phyloP scores from a whole-genome alignment of 92 coral and sea anemone species.

The Diadumene lineata region DNA sequence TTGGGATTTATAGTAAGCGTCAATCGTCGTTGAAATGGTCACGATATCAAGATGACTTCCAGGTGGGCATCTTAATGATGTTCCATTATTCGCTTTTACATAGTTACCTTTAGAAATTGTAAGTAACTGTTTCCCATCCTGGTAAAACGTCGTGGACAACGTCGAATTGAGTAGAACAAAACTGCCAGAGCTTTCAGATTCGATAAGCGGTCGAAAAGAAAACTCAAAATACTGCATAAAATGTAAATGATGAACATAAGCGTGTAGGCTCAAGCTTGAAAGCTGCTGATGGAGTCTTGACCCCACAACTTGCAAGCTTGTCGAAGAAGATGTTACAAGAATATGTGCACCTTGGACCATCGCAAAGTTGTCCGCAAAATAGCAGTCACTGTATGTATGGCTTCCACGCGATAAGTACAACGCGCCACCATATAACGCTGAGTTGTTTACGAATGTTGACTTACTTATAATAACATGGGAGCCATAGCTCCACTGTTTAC shows the following conservation, averaged over 20 bases:
- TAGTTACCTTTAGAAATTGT: conserved; percentile 52
- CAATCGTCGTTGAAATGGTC: conserved; percentile 36
- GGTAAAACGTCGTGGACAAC: neutral
- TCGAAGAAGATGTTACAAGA: conserved; percentile 11
- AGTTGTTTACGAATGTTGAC: conserved; percentile 53
- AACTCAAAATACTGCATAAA: neutral
- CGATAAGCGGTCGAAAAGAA: conserved; percentile 23
- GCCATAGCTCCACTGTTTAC: conserved; percentile 47
- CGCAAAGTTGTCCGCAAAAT: conserved; percentile 68
- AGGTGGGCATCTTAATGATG: conserved; percentile 44
- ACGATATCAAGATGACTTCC: conserved; percentile 44
- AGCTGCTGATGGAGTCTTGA: conserved; percentile 39
- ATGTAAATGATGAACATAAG: neutral
- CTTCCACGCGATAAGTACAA: conserved; percentile 44
- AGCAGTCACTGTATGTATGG: conserved; percentile 39
- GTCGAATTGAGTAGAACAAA: conserved; percentile 23
- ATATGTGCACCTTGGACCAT: conserved; percentile 49
- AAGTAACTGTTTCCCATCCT: conserved; percentile 37
- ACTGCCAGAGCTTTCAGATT: conserved; percentile 59
- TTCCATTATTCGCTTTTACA: conserved; percentile 19
- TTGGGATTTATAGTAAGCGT: neutral
- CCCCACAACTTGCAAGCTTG: conserved; percentile 19
- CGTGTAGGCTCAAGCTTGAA: conserved; percentile 3
- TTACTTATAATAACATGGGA: conserved; percentile 32
- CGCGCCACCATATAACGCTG: conserved; percentile 62